Evolutionary conservation across 2,113 vertebrate genomes (phyloP), one percentile per base, ranked within the genome.

Genomic region (Ceuthmochares aereus): DNA sequence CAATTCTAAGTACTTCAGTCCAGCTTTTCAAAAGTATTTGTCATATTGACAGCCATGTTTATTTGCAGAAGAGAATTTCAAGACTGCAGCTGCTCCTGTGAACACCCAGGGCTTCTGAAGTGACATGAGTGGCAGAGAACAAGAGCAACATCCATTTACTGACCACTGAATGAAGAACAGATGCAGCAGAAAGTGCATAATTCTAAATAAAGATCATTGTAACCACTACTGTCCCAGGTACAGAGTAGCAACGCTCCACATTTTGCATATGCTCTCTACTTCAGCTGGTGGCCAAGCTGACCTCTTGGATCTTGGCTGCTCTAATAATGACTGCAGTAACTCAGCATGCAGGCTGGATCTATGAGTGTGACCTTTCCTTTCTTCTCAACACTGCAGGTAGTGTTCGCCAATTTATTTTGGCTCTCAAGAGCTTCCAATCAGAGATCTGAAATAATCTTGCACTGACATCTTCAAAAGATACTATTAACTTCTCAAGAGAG

Each of bases 381-480:
- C 77, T 82, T 69, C 85, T 62, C 62, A 69, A 49, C 8, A 9
- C 29, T 37, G 34, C 0, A 7, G 70, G 40, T 66, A 62, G 58
- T 3, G 5, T 1, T 49, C 27, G 63, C 16, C 79, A 62, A 49
- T 83, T 66, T 60, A 79, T 55, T 83, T 73, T 76, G 47, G 30
- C n/a, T 83, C 54, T 73, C 49, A 30, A 40, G 34, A 82, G n/a
- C 54, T 80, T 76, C 85, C 51, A 81, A 5, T 51, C 63, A 75
- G 63, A 82, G 45, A 91, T n/a, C 64, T 54, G 54, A 85, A 93
- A 87, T 68, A 85, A 84, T 34, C 34, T 47, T 85, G 49, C 58
- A 56, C 2, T 23, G 12, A 40, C 30, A 81, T 34, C 52, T 82
- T 89, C 47, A 73, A n/a, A 93, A 87, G 52, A 93, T 47, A 55